Percentiles rank a stretch among this genome's conserved stretches.
These are phyloP conservation scores for Sebastes kiyomatsui DNA, from an alignment of 2,797 vertebrate genomes.

Conservation along the genomic window DNA sequence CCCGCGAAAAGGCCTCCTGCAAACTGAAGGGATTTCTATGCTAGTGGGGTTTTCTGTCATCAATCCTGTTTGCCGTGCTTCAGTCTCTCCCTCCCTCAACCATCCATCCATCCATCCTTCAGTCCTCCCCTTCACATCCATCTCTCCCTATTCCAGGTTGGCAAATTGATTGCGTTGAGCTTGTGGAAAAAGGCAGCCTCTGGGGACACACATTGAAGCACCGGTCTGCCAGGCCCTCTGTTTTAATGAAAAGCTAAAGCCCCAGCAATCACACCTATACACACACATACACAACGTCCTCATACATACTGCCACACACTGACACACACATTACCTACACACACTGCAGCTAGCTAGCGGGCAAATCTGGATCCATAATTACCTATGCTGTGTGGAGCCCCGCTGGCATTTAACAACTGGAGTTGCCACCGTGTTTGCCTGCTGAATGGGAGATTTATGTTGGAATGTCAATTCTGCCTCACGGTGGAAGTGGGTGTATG, in stretches of 20 bases:
- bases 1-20: constrained; percentile 28
- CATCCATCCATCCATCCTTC: constrained; percentile 26
- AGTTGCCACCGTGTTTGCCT: constrained; percentile 28
- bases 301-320: constrained; percentile 5
- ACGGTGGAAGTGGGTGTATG: neutral
- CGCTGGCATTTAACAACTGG: constrained; percentile 32
- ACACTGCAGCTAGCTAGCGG: constrained; percentile 1
- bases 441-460: constrained; percentile 41
- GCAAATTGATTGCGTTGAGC: constrained; percentile 60
- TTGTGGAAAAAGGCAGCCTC: constrained; percentile 45
- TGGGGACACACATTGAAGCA: constrained; percentile 40
- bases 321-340: neutral
- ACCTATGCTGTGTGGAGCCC: constrained; percentile 28
- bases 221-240: constrained; percentile 28
- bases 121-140: constrained; percentile 29
- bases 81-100: constrained; percentile 10
- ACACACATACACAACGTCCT: constrained; percentile 22
- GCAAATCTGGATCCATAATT: constrained; percentile 46
- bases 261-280: constrained; percentile 11
- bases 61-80: constrained; percentile 59
- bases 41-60: constrained; percentile 49
- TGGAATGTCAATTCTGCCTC: neutral
- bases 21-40: constrained; percentile 52
- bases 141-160: constrained; percentile 40
- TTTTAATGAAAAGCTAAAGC: constrained; percentile 67